Conservation (phyloP, 2,797 vertebrate species). For the Mallotus villosus region DNA sequence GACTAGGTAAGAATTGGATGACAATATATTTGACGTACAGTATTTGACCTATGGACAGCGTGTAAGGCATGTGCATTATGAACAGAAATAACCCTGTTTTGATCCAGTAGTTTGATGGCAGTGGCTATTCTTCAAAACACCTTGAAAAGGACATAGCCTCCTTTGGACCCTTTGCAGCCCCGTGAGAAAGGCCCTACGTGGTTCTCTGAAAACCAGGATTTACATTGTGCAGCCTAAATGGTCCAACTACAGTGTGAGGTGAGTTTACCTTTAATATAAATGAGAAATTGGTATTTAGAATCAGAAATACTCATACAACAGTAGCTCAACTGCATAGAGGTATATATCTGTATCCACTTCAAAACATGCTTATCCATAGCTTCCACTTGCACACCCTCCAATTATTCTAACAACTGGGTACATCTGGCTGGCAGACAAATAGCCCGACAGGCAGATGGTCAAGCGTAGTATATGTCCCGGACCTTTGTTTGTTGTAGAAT, state of each 20-base stretch:
- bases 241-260: constrained; percentile 26
- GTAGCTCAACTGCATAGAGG: constrained; percentile 70
- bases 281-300: constrained; percentile 38
- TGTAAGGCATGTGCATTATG: constrained; percentile 7
- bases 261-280: constrained; percentile 32
- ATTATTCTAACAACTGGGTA: not conserved
- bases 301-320: constrained; percentile 32
- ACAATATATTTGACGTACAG: not conserved
- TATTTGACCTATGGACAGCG: not conserved
- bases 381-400: constrained; percentile 24
- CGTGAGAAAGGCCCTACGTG: not conserved
- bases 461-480: constrained; percentile 4
- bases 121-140: not conserved
- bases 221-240: not conserved
- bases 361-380: constrained; percentile 40
- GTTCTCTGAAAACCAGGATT: not conserved
- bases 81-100: constrained; percentile 51
- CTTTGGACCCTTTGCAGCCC: not conserved
- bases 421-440: not conserved
- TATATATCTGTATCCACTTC: constrained; percentile 42
- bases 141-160: not conserved
- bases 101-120: constrained; percentile 23
- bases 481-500: constrained; percentile 10
- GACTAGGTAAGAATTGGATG: not conserved
- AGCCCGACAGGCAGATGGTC: constrained; percentile 6